phyloP scores from a whole-genome alignment of 2,797 vertebrate genomes.

The Oreochromis grahami region DNA sequence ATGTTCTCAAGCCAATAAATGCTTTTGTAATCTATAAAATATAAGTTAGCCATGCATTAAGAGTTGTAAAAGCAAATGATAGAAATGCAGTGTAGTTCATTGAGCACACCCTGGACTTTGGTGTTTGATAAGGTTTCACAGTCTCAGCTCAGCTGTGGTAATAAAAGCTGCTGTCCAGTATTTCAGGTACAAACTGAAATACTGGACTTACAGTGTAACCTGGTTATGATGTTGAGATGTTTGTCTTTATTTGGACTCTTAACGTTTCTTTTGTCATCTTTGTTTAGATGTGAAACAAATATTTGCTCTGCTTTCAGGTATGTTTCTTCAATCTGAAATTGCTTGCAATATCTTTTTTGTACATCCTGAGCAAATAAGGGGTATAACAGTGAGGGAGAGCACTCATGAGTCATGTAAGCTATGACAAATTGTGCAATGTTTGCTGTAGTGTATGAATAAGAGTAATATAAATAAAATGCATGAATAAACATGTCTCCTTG shows the following conservation, averaged over 20 bases:
- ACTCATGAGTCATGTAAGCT: background rate
- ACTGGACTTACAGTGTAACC: background rate
- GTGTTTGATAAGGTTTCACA: slow-evolving; percentile 33
- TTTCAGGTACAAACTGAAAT: background rate
- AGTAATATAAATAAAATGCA: background rate
- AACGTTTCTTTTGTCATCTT: background rate
- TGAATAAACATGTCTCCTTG: background rate
- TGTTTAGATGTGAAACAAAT: slow-evolving; percentile 55
- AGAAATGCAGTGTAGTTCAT: slow-evolving; percentile 18
- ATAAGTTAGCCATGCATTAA: background rate
- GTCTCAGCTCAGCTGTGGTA: background rate
- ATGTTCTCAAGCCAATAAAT: background rate
- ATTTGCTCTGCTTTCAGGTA: slow-evolving; percentile 64
- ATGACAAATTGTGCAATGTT: background rate
- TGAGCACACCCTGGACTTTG: slow-evolving; percentile 63
- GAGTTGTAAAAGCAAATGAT: slow-evolving; percentile 9
- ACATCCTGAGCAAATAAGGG: background rate
- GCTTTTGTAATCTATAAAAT: background rate
- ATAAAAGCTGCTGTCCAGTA: slow-evolving; percentile 16
- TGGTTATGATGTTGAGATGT: background rate
- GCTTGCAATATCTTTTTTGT: background rate
- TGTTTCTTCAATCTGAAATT: background rate
- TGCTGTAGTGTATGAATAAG: background rate
- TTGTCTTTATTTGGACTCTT: background rate
- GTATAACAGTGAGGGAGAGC: background rate